Conservation (phyloP, 2,797 vertebrate genomes). For the Pyrocephalus nanus region DNA sequence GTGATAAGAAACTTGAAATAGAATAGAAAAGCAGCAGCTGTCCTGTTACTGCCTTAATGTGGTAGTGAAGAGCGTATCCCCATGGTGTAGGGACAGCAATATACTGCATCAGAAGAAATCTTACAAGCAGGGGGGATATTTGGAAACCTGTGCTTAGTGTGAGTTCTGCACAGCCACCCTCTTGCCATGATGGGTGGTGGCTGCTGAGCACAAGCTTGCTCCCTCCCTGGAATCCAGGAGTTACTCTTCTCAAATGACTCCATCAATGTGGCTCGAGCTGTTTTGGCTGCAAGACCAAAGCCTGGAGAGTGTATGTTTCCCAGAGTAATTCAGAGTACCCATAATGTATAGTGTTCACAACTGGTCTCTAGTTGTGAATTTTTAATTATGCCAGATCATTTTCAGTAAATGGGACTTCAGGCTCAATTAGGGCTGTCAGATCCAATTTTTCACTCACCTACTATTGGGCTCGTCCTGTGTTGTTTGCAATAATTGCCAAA, state of each 20-base stretch:
- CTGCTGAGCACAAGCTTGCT: background rate
- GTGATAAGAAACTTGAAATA: background rate
- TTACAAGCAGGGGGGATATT: background rate
- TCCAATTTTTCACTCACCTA: constrained; percentile 74
- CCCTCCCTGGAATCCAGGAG: background rate
- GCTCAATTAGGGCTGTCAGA: constrained; percentile 78
- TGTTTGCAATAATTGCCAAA: constrained; percentile 72
- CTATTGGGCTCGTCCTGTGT: constrained; percentile 61
- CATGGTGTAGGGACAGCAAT: background rate
- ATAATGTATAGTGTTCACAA: constrained; percentile 68
- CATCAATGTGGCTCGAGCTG: background rate
- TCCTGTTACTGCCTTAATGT: background rate
- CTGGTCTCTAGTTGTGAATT: constrained; percentile 77
- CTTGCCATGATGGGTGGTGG: background rate
- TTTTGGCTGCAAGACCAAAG: constrained; percentile 63
- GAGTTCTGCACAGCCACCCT: background rate
- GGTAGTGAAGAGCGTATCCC: background rate
- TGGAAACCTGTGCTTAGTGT: background rate
- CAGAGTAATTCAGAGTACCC: constrained; percentile 60
- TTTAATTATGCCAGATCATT: constrained; percentile 79
- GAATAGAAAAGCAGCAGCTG: background rate
- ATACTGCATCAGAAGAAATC: background rate
- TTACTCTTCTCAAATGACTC: background rate
- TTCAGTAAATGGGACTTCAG: constrained; percentile 78
- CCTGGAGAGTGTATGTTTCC: constrained; percentile 56